phyloP scores from a whole-genome alignment of 2,888 invertebrate species.

The Temnothorax ravouxi region DNA sequence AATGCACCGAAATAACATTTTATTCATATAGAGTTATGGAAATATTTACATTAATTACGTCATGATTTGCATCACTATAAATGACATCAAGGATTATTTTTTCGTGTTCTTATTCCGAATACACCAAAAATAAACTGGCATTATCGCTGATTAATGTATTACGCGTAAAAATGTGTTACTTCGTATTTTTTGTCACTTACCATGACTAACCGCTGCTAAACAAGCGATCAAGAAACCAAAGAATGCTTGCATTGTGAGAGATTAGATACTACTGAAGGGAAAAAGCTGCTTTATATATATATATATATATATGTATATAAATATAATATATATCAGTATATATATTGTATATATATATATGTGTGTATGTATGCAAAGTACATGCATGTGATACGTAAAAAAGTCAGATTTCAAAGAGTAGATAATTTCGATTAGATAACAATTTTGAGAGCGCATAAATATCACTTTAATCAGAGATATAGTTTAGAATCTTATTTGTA shows the following conservation, averaged over 20 bases:
- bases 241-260: slow-evolving; percentile 25
- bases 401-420: background rate
- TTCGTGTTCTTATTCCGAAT: background rate
- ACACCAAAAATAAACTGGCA: background rate
- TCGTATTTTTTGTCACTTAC: slow-evolving; percentile 23
- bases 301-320: background rate
- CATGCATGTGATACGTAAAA: background rate
- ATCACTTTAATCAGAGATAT: background rate
- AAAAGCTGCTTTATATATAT: background rate
- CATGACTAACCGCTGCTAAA: background rate
- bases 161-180: background rate
- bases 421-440: slow-evolving; percentile 18
- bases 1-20: background rate
- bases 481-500: background rate
- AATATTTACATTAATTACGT: background rate
- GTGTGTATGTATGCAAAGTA: background rate
- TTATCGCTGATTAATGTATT: background rate
- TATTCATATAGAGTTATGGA: background rate
- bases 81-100: background rate
- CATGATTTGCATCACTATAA: background rate
- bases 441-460: background rate
- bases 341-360: no score
- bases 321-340: no score
- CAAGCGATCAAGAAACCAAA: slow-evolving; percentile 15
- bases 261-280: background rate